Evolutionary conservation across 2,113 vertebrate genomes (phyloP), one percentile per base, ranked within the genome.

Genomic region (Nannobrachium achirus): DNA sequence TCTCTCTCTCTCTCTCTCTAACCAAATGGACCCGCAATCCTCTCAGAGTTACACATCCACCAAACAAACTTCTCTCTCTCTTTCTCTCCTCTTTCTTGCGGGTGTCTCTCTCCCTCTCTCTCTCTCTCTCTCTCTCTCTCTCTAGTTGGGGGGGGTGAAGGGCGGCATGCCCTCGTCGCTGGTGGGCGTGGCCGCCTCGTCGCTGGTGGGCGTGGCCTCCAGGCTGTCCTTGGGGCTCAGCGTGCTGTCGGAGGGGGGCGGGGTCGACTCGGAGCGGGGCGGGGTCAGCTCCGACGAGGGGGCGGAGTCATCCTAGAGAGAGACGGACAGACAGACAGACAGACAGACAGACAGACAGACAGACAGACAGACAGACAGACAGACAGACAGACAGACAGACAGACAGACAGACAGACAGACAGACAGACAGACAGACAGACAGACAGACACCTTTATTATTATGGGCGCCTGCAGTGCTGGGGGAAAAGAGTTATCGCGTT

Each of bases 181-280:
- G 41, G 86, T 86, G 41, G 86, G 86, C 7, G 86, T 88, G 57
- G 86, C 80, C 6, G 80, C 81, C 53, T 83, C 85, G 1, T 87
- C 80, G 1, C 91, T 91, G 45, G 90, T 90, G 45, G 91, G 85
- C 0, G 90, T 91, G 71, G 92, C 90, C 52, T 92, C 93, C 63
- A 93, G 88, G 68, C 90, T 92, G 90, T 94, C 92, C 77, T 91
- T 92, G 68, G 90, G 86, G 78, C 92, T 93, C 68, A 88, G 73
- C 0, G 91, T 93, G 82, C 91, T 92, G 73, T 93, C 91, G 0
- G 93, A 93, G 16, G 88, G 84, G 38, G 89, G 85, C 0, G 85
- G 86, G 3, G 89, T 90, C 6, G 68, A 77, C 44, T 89, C 89
- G 0, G 82, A 86, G 8, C 1, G 8, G 9, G 81, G 84, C 0